Evolutionary conservation across 2,113 vertebrate genomes (phyloP).

Genomic region (Oreochromis spilurus): DNA sequence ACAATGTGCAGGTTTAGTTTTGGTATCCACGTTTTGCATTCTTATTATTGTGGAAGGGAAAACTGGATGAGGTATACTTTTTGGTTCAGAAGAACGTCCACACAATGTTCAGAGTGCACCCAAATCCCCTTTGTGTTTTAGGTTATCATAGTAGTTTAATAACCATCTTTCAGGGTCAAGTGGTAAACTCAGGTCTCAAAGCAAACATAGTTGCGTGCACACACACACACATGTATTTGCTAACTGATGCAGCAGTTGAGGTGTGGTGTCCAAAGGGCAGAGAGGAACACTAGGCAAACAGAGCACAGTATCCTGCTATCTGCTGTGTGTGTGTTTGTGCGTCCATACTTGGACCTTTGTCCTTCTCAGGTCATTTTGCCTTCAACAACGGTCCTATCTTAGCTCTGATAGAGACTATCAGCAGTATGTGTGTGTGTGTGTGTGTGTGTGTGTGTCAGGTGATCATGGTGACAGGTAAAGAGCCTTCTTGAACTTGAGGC

Average conservation of each 20-base stretch:
- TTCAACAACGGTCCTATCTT: slow-evolving; percentile 34
- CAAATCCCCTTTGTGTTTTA: neutral
- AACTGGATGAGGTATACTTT: neutral
- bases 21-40: neutral
- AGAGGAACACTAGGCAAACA: slow-evolving; percentile 66
- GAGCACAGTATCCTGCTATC: slow-evolving; percentile 50
- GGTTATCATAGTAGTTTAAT: neutral
- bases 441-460: neutral
- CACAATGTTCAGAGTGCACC: neutral
- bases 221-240: slow-evolving; percentile 29
- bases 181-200: neutral
- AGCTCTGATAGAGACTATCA: slow-evolving; percentile 41
- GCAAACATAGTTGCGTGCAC: neutral
- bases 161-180: neutral
- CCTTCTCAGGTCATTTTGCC: slow-evolving; percentile 25
- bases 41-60: neutral
- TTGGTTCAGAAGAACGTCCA: neutral
- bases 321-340: slow-evolving; percentile 7
- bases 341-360: slow-evolving; percentile 49
- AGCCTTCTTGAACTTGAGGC: slow-evolving; percentile 31
- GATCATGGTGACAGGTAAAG: neutral
- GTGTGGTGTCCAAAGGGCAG: slow-evolving; percentile 73
- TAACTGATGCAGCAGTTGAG: slow-evolving; percentile 55
- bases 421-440: neutral
- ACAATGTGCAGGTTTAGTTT: neutral